Evolutionary conservation across 2,797 vertebrate species (phyloP), one percentile per base, ranked within the genome.

Genomic region (Enteromius trimaculatus): DNA sequence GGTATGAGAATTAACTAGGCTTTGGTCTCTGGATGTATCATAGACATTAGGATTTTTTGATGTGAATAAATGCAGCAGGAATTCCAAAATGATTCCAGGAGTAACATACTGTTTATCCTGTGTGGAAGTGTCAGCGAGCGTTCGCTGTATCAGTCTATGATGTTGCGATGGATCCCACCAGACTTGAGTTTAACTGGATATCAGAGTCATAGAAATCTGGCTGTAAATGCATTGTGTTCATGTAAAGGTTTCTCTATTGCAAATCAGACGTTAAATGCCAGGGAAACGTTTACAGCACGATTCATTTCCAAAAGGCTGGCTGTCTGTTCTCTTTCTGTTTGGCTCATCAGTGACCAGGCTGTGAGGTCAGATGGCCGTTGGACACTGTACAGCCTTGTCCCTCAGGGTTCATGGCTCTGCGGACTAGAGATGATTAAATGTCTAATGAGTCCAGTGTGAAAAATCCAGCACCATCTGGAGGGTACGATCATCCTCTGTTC

Each of bases 351-450:
- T 85, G 68, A 34, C 71, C 79, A 84, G 34, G 26, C 72, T 39
- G 79, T 65, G 79, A 47, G 71, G 70, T 86, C 82, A 71, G 58
- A 86, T 84, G 78, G 34, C 75, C 71, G 23, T 66, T 83, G 80
- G 65, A 71, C 69, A 42, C 49, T 81, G 79, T 37, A 51, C 77
- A 80, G 60, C 47, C 82, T 37, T 60, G 70, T 81, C 82, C 68
- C 71, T 84, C 72, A 82, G 79, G 66, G 49, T 37, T 76, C 55
- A 26, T 13, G 39, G 51, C 34, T 70, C 47, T 65, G 65, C 23
- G 85, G 83, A 85, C 83, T 71, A 86, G 77, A 39, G 81, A 86
- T 86, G 77, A 86, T 89, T 88, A 79, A 88, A 89, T 77, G 81
- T 68, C 85, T 85, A 89, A 86, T 88, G 85, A 88, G 79, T 81